These are phyloP conservation scores for Morinoia aosen DNA, from an alignment of 2,888 invertebrate genomes.

Conservation along the genomic window DNA sequence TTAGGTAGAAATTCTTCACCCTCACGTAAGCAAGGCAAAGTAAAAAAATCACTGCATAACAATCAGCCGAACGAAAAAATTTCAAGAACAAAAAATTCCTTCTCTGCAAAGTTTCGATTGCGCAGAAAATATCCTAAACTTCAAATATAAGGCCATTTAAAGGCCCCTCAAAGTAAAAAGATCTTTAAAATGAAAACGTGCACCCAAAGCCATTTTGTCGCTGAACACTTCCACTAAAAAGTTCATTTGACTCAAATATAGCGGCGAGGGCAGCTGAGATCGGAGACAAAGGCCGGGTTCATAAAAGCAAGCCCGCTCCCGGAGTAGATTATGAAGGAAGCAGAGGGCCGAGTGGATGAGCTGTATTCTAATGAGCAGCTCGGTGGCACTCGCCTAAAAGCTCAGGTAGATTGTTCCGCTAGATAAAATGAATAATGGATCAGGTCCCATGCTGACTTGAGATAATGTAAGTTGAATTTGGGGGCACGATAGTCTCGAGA, in stretches of 20 bases:
- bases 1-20: not conserved
- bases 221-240: not conserved
- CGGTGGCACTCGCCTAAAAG: not conserved
- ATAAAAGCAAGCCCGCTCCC: constrained; percentile 6
- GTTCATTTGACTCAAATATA: not conserved
- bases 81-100: not conserved
- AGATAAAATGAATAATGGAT: constrained; percentile 29
- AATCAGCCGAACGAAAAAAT: not conserved
- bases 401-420: constrained; percentile 12
- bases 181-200: not conserved
- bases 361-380: constrained; percentile 31
- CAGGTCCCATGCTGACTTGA: not conserved
- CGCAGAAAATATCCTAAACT: not conserved
- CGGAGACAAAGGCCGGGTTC: constrained; percentile 13
- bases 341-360: constrained; percentile 5
- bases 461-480: not conserved
- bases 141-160: not conserved
- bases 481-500: not conserved
- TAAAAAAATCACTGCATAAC: not conserved
- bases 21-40: no score
- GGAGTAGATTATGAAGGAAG: constrained; percentile 20
- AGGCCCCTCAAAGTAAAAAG: not conserved
- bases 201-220: not conserved
- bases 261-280: not conserved
- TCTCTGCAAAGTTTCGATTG: not conserved